Conservation (phyloP, 2,113 vertebrate species). For the Cyanocitta stelleri region DNA sequence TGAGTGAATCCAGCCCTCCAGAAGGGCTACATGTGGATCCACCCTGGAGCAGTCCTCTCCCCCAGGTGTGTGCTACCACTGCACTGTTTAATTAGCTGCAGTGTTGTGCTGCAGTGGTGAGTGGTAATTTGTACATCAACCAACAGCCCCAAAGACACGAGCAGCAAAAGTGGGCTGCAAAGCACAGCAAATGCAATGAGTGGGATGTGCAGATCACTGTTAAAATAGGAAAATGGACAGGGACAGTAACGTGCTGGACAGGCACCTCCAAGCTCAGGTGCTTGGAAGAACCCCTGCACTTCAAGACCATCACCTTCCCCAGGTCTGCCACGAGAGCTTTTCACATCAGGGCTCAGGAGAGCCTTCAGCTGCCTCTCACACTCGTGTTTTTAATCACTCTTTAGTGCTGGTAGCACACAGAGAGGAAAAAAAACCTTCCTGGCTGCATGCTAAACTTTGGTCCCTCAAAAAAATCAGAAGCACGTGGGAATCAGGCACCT, state of each 20-base stretch:
- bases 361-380: neutral
- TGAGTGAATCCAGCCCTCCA: neutral
- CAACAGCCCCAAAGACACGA: neutral
- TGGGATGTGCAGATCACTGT: neutral
- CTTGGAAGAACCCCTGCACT: neutral
- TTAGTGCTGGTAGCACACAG: neutral
- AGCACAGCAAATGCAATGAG: neutral
- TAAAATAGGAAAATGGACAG: neutral
- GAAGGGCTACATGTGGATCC: neutral
- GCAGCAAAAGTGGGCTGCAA: neutral
- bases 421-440: neutral
- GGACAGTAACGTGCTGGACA: neutral
- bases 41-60: neutral
- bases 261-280: neutral
- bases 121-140: neutral
- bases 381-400: neutral
- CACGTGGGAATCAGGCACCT: rapidly evolving
- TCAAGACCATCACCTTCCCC: neutral
- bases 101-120: neutral
- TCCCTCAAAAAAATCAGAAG: neutral
- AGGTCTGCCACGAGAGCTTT: neutral
- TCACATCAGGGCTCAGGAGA: neutral
- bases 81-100: neutral
- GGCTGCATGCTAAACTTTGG: neutral
- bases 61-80: neutral